Evolutionary conservation across 2,888 invertebrate species (phyloP).

Genomic region (Cephalotes varians): DNA sequence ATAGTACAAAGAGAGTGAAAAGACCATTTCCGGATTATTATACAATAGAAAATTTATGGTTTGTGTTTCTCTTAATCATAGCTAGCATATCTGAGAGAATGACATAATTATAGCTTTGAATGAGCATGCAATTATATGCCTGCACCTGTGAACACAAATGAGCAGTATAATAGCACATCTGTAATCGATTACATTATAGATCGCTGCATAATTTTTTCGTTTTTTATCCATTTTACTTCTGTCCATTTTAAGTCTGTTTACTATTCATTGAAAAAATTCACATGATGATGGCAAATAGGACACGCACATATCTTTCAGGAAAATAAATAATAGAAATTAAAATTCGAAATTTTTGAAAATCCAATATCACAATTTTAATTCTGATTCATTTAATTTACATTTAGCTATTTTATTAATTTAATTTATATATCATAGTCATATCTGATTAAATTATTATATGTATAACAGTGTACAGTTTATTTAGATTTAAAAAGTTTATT

Average conservation of each 20-base stretch:
- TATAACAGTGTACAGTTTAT: background rate
- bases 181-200: background rate
- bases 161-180: background rate
- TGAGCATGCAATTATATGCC: background rate
- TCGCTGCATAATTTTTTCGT: background rate
- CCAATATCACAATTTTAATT: background rate
- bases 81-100: background rate
- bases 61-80: background rate
- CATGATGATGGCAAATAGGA: background rate
- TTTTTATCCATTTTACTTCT: background rate
- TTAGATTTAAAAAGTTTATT: background rate
- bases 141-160: background rate
- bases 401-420: background rate
- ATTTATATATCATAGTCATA: background rate
- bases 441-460: background rate
- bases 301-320: background rate
- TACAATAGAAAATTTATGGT: constrained; percentile 1
- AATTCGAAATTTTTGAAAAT: background rate
- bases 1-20: background rate
- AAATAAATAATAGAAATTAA: background rate
- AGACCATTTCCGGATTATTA: background rate
- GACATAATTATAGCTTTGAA: background rate
- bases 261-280: background rate
- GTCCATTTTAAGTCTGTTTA: background rate
- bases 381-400: background rate